phyloP scores from a whole-genome alignment of 2,113 vertebrate genomes.

The Suncus etruscus region DNA sequence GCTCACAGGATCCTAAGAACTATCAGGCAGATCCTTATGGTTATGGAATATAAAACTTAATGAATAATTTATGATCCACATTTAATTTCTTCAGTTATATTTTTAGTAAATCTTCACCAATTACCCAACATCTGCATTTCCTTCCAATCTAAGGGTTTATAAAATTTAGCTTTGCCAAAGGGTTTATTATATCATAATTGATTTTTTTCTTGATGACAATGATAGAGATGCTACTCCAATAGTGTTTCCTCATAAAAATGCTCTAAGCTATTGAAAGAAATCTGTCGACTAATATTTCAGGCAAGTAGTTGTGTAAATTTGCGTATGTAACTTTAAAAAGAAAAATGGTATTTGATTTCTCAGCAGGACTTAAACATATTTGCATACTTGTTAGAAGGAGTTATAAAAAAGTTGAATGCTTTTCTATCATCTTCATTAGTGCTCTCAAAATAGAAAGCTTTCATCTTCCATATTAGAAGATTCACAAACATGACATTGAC shows the following conservation, averaged over 20 bases:
- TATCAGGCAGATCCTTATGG: not conserved
- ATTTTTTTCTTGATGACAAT: slow-evolving; percentile 50
- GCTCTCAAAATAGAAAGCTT: not conserved
- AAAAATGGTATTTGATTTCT: not conserved
- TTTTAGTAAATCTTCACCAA: slow-evolving; percentile 50
- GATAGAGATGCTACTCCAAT: slow-evolving; percentile 34
- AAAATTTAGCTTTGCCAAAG: slow-evolving; percentile 53
- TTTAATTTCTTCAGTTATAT: slow-evolving; percentile 44
- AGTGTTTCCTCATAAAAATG: not conserved
- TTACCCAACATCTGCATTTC: slow-evolving; percentile 59
- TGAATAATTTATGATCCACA: slow-evolving; percentile 57
- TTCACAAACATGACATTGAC: not conserved
- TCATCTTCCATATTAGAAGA: not conserved
- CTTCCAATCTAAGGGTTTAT: slow-evolving; percentile 44
- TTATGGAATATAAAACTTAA: not conserved
- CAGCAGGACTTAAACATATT: not conserved
- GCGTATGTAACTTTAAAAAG: not conserved
- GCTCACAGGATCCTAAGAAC: not conserved
- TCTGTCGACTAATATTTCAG: not conserved
- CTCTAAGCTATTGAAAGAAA: not conserved
- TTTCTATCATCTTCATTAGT: not conserved
- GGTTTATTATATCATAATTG: slow-evolving; percentile 45
- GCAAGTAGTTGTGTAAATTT: not conserved
- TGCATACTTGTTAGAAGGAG: not conserved
- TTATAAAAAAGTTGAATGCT: not conserved